These are phyloP conservation scores for Nebria salina DNA, from an alignment of 2,888 invertebrate species.

Conservation along the genomic window DNA sequence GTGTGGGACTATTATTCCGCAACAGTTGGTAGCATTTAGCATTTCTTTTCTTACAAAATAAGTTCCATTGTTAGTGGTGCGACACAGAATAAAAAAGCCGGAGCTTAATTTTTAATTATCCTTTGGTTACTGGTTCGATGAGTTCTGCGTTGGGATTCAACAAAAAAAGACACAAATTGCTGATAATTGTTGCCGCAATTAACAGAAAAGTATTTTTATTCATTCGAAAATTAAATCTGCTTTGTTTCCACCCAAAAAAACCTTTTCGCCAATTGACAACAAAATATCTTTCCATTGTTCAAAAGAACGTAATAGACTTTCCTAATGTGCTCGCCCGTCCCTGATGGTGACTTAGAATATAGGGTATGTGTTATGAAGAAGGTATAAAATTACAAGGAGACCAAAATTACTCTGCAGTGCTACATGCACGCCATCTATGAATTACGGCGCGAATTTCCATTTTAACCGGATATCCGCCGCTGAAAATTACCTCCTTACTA, in stretches of 20 bases:
- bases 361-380: neutral
- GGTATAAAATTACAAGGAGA: neutral
- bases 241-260: too few species aligned
- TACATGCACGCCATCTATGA: neutral
- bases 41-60: neutral
- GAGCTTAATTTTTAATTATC: neutral
- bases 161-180: neutral
- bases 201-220: neutral
- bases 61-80: neutral
- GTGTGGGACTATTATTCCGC: neutral
- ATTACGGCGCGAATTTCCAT: neutral
- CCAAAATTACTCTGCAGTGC: neutral
- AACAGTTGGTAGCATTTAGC: neutral
- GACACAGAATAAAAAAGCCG: neutral
- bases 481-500: conserved; percentile 1
- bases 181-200: neutral
- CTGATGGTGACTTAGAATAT: too few species aligned
- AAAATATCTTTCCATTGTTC: too few species aligned
- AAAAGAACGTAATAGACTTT: too few species aligned
- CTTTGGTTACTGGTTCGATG: neutral
- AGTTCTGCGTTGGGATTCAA: neutral
- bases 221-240: too few species aligned
- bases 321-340: too few species aligned
- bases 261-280: too few species aligned
- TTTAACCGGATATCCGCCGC: neutral